Base-by-base conservation (phyloP, 2,888 invertebrate species). In the Clunio marinus region DNA sequence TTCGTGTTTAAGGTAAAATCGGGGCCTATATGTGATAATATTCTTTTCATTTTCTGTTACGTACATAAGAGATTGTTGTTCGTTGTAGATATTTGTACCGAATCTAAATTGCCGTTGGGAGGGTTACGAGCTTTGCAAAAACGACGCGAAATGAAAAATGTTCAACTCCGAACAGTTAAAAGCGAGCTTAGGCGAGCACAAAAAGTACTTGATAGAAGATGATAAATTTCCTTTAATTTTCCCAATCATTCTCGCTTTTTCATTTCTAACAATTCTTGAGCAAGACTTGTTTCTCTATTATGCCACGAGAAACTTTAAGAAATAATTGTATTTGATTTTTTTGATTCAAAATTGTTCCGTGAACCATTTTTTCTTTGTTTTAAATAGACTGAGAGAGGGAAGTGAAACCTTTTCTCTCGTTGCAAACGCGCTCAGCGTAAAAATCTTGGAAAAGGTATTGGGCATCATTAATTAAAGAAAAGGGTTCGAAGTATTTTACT, bases 221-320 rank as follows among this genome's bases (percentile, higher is more conserved):
- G 59, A 59, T 59, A 28, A 59, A 59, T 28, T 28, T 59, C 32
- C 27, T 27, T 59, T 17, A 59, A 59, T 15, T 59, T 59, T 59
- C 25, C 15, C 41, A 41, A 10, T 41, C 15, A 3, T 5, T 41
- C 15, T 5, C n/a, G n/a, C n/a, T n/a, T n/a, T n/a, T n/a, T n/a
- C n/a, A n/a, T n/a, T n/a, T n/a, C n/a, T n/a, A n/a, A n/a, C n/a
- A n/a, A n/a, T n/a, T n/a, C n/a, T n/a, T n/a, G n/a, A n/a, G n/a
- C n/a, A n/a, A n/a, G n/a, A n/a, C n/a, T n/a, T n/a, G n/a, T n/a
- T n/a, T n/a, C n/a, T n/a, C n/a, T 4, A 32, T 32, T 4, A 32
- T 32, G 32, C 32, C 10, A 32, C 4, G 10, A 32, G 32, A 7
- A 7, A 32, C 4, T 32, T 32, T 32, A 7, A 10, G 4, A 10